Base-by-base conservation (phyloP, 2,113 vertebrate species). In the Bothrops jararaca region DNA sequence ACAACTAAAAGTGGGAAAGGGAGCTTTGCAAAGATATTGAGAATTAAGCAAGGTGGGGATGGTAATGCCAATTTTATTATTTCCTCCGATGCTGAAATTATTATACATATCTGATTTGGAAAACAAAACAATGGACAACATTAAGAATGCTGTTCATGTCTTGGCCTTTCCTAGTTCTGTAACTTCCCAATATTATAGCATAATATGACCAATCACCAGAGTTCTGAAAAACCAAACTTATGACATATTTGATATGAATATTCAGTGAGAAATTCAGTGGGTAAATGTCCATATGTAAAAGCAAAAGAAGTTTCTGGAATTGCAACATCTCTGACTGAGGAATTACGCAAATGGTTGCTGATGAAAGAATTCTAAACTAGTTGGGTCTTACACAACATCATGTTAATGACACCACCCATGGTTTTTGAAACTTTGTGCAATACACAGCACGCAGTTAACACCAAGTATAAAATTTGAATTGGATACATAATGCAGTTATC, bases 71-170 rank as follows among this genome's bases (percentile, higher is more conserved):
- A 39, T 1, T 39, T 7, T 22, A 80, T 42, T 42, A 39, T 80
- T 80, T 42, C 74, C 7, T 42, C 74, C 1, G 3, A 42, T 80
- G 18, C 7, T 80, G 34, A 18, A 80, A 80, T 42, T 80, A 80
- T 39, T 80, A 39, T 39, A 20, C 7, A 39, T 20, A 80, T 39
- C 15, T 80, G 69, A 39, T 39, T 20, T 80, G 34, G 34, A n/a
- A 89, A 58, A 34, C 54, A 58, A 0, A 0, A 0, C 10, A 34
- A 15, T 34, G 69, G n/a, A 74, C 34, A 39, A 39, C 5, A 20
- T 80, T 34, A 80, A 34, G 18, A 80, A 80, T 80, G 15, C 34
- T 39, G 13, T 80, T 80, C 34, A 42, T 9, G 5, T 4, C 48
- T 54, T 89, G 42, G 1, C 8, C 1, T 60, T 69, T 45, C 9